Conservation (phyloP, 1,140 invertebrate species). For the Monomorium pharaonis region DNA sequence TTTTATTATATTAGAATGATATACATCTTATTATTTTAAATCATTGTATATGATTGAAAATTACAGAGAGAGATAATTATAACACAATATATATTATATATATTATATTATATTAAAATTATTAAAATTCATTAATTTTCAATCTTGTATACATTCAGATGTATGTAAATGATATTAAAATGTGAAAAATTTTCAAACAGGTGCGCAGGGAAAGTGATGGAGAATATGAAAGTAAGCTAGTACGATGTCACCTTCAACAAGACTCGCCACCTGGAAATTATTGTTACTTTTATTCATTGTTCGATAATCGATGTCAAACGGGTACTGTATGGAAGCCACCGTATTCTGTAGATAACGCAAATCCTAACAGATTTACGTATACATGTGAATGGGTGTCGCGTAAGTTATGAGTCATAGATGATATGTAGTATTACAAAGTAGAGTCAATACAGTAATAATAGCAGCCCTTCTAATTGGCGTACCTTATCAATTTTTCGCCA, state of each 20-base stretch:
- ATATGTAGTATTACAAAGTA: neutral
- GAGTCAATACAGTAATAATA: neutral
- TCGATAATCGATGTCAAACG: neutral
- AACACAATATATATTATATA: too few species aligned
- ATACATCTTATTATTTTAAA: too few species aligned
- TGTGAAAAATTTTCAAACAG: slow-evolving; percentile 3
- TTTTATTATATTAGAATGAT: neutral
- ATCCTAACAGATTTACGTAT: neutral
- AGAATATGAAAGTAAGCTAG: neutral
- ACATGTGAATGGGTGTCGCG: neutral
- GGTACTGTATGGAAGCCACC: slow-evolving; percentile 35
- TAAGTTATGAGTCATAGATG: neutral
- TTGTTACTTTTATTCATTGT: neutral
- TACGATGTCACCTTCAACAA: slow-evolving; percentile 20
- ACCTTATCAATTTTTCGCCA: neutral
- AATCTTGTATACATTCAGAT: neutral
- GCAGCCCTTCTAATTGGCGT: neutral
- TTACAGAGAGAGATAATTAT: too few species aligned
- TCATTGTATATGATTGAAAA: too few species aligned
- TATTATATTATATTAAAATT: too few species aligned
- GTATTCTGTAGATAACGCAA: too few species aligned
- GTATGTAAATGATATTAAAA: neutral
- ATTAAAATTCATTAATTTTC: neutral
- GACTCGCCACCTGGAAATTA: neutral
- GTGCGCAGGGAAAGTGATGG: neutral